Evolutionary conservation across 2,113 vertebrate species (phyloP).

Genomic region (Sander vitreus): DNA sequence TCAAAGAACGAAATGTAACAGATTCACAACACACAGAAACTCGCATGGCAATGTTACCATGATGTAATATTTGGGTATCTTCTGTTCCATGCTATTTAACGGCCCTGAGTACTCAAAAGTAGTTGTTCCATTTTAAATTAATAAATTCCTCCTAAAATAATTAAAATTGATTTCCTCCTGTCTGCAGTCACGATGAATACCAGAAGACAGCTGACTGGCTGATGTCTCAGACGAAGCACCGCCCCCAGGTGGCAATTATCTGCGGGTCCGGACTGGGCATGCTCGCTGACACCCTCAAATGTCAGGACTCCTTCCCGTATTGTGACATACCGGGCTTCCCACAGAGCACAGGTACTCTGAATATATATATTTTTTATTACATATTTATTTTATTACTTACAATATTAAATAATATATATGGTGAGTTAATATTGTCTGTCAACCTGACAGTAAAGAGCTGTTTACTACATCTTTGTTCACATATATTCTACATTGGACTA

Average conservation of each 20-base stretch:
- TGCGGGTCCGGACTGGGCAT: conserved; percentile 86
- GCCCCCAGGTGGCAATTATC: conserved; percentile 87
- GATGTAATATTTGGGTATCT: not conserved
- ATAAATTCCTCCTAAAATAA: not conserved
- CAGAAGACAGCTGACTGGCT: conserved; percentile 87
- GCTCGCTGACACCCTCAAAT: conserved; percentile 83
- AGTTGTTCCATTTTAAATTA: not conserved
- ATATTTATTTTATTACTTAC: not conserved
- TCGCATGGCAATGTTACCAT: not conserved
- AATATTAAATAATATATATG: not conserved
- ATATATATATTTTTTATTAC: not conserved
- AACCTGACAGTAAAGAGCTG: not conserved
- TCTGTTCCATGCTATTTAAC: not conserved
- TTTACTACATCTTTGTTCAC: not conserved
- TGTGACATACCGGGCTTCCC: conserved; percentile 87
- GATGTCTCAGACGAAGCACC: conserved; percentile 79
- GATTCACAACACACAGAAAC: too few relatives aligned
- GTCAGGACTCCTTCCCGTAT: conserved; percentile 83
- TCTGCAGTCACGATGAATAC: conserved; percentile 83
- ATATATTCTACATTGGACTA: not conserved
- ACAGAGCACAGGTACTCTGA: conserved; percentile 84
- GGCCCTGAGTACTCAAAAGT: not conserved
- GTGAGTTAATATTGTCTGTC: not conserved
- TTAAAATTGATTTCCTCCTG: not conserved
- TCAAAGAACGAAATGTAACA: too few relatives aligned